Evolutionary conservation across 2,113 vertebrate species (phyloP).

Genomic region (Ammospiza caudacuta): DNA sequence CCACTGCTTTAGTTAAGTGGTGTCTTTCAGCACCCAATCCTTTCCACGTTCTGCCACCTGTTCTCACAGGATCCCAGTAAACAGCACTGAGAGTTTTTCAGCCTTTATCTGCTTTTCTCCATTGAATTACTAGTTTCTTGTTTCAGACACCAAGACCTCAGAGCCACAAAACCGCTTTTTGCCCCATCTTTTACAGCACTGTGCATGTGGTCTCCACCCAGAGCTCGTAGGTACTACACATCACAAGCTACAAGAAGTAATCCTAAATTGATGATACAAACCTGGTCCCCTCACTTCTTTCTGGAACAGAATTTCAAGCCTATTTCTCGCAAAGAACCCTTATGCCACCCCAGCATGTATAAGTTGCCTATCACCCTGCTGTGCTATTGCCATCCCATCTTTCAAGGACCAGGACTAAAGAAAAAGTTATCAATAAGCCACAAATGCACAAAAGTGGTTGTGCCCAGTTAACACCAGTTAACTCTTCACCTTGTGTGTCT

Average conservation of each 20-base stretch:
- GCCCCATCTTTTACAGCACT: not conserved
- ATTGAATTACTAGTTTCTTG: not conserved
- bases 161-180: not conserved
- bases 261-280: not conserved
- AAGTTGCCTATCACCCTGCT: not conserved
- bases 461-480: not conserved
- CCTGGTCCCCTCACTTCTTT: not conserved
- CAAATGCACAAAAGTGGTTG: not conserved
- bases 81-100: not conserved
- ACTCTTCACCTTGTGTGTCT: not conserved
- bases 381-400: not conserved
- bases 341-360: not conserved
- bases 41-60: not conserved
- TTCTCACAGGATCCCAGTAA: not conserved
- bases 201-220: fast-evolving
- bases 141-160: not conserved
- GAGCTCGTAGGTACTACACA: not conserved
- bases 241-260: fast-evolving
- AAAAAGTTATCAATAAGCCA: not conserved
- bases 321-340: not conserved
- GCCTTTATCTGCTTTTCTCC: not conserved
- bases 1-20: not conserved
- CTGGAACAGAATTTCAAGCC: not conserved
- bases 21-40: not conserved
- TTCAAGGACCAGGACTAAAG: not conserved